Conservation (phyloP, 1,140 invertebrate genomes). For the Stegodyphus mimosarum region DNA sequence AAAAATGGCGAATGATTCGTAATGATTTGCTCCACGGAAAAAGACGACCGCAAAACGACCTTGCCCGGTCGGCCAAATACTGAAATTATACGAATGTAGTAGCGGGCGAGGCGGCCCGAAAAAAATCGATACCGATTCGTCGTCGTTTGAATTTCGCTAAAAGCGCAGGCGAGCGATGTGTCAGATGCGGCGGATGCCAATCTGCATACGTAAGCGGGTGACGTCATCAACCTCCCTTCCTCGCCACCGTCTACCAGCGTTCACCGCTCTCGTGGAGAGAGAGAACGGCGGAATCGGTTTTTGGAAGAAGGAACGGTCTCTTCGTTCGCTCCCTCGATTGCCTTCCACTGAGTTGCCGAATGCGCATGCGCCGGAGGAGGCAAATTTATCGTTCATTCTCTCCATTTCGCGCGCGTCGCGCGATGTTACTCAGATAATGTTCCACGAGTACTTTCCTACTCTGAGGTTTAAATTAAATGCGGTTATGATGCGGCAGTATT, state of each 20-base stretch:
- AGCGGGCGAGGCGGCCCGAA: constrained; percentile 14
- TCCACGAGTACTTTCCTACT: background rate
- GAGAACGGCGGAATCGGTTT: constrained; percentile 14
- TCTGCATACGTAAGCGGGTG: constrained; percentile 55
- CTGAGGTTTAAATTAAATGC: background rate
- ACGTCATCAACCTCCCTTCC: constrained; percentile 33
- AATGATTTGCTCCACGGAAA: constrained; percentile 39
- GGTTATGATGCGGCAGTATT: background rate
- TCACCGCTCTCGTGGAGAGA: constrained; percentile 4
- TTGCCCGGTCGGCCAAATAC: constrained; percentile 12
- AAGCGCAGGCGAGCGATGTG: constrained; percentile 55
- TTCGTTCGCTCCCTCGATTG: constrained; percentile 52
- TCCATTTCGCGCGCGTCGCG: background rate
- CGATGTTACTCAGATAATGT: constrained; percentile 20
- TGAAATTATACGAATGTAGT: constrained; percentile 56
- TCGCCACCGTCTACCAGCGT: background rate
- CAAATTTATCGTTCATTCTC: no score
- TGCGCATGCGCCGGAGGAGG: constrained; percentile 13
- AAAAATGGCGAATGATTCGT: constrained; percentile 55
- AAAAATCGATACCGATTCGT: constrained; percentile 55
- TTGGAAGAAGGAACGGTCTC: background rate
- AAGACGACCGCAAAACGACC: constrained; percentile 54
- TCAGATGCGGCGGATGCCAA: constrained; percentile 56
- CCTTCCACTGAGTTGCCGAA: background rate
- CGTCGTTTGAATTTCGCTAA: constrained; percentile 56